Evolutionary conservation across 2,113 vertebrate species (phyloP).

Genomic region (Empidonax alnorum): DNA sequence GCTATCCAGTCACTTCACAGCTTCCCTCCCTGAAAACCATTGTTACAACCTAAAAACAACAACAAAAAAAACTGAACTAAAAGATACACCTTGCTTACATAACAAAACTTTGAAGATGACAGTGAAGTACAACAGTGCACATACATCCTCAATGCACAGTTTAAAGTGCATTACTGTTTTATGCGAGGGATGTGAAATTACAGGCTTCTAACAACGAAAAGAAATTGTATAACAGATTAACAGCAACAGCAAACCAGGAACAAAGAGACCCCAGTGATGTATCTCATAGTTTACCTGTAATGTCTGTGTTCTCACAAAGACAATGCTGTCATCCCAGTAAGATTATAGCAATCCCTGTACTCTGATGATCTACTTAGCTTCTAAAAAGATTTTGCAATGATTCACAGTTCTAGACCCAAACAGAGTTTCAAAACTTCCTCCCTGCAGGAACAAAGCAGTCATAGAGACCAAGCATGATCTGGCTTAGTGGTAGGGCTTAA

Average conservation of each 20-base stretch:
- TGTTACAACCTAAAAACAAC: neutral
- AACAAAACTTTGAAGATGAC: neutral
- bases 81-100: neutral
- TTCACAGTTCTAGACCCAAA: neutral
- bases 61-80: neutral
- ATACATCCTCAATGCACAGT: neutral
- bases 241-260: neutral
- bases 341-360: neutral
- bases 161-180: neutral
- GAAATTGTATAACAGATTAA: neutral
- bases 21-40: neutral
- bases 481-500: neutral
- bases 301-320: neutral
- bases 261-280: neutral
- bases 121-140: neutral
- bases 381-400: neutral
- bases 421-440: neutral
- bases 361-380: neutral
- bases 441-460: neutral
- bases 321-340: neutral
- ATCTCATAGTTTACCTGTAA: neutral
- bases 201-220: neutral
- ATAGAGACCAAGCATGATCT: neutral
- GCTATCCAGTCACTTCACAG: neutral
- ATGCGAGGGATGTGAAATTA: neutral